Conservation (phyloP, 2,113 vertebrate species). For the Myxocyprinus asiaticus region DNA sequence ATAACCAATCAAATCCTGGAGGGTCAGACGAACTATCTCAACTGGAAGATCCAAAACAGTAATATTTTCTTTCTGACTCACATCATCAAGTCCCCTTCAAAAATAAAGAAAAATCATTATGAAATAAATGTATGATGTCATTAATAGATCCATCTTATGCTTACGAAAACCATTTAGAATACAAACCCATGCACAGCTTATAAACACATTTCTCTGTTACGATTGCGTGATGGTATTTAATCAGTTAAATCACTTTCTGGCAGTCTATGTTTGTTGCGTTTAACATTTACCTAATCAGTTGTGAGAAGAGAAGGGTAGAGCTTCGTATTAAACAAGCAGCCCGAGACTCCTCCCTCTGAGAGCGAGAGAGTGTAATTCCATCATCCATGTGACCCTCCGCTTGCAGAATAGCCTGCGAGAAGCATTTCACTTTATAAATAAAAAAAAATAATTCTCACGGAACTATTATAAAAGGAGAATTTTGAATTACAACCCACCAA, state of each 20-base stretch:
- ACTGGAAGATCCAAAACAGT: slow-evolving; percentile 70
- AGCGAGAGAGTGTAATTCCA: slow-evolving; percentile 89
- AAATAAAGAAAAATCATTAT: background rate
- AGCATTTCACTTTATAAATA: background rate
- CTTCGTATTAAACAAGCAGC: slow-evolving; percentile 89
- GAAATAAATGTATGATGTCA: too few species aligned
- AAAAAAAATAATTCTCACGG: background rate
- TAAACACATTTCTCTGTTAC: background rate
- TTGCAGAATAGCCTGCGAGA: slow-evolving; percentile 86
- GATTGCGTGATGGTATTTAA: too few species aligned
- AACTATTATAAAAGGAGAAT: background rate
- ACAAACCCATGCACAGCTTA: background rate
- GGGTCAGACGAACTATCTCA: slow-evolving; percentile 79
- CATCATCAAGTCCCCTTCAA: slow-evolving; percentile 82
- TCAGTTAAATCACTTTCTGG: background rate
- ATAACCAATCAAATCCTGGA: slow-evolving; percentile 89
- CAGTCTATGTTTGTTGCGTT: background rate
- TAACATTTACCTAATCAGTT: slow-evolving; percentile 82
- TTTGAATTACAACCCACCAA: too few species aligned
- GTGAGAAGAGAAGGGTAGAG: slow-evolving; percentile 85
- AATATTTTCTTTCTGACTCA: slow-evolving; percentile 77
- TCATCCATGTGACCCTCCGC: slow-evolving; percentile 97
- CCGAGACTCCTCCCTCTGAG: slow-evolving; percentile 89
- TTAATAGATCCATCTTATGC: background rate
- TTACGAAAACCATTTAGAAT: background rate